These are phyloP conservation scores for Brachycybe producta DNA, from an alignment of 2,888 invertebrate genomes.

Conservation along the genomic window DNA sequence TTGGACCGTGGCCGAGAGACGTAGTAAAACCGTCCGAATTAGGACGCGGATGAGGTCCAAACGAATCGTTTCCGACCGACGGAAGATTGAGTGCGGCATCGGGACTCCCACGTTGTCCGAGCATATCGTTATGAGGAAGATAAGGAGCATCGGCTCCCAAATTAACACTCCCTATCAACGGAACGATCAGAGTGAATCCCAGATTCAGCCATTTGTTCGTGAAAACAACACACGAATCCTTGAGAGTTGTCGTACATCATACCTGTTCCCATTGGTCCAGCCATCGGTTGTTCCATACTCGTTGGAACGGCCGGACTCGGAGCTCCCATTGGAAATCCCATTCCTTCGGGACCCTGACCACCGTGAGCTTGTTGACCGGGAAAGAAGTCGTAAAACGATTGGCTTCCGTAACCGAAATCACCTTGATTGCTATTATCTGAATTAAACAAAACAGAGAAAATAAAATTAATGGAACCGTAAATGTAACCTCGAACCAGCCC, in stretches of 20 bases:
- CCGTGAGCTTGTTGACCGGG: constrained; percentile 51
- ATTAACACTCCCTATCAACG: constrained; percentile 14
- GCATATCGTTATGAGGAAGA: constrained; percentile 35
- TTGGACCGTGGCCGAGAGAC: constrained; percentile 18
- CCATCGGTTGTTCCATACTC: constrained; percentile 19
- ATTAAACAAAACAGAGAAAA: background rate
- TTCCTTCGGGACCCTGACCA: constrained; percentile 20
- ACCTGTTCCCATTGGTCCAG: constrained; percentile 22
- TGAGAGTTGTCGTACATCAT: background rate
- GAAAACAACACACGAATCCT: background rate
- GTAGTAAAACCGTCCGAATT: constrained; percentile 13
- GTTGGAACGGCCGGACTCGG: constrained; percentile 20
- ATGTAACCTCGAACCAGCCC: too few species aligned
- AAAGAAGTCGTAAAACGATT: constrained; percentile 62
- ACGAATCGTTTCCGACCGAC: constrained; percentile 13
- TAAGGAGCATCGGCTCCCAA: constrained; percentile 45
- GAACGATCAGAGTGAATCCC: background rate
- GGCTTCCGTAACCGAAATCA: constrained; percentile 24
- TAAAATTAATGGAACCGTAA: too few species aligned
- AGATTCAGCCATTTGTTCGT: background rate
- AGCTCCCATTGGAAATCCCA: constrained; percentile 20
- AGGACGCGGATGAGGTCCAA: constrained; percentile 10
- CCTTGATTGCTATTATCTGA: constrained; percentile 27
- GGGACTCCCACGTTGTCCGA: constrained; percentile 38
- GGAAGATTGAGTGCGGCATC: constrained; percentile 32